Percentiles rank a stretch among this genome's conserved stretches.
phyloP scores from a whole-genome alignment of 2,113 vertebrate species.

The Motacilla alba region DNA sequence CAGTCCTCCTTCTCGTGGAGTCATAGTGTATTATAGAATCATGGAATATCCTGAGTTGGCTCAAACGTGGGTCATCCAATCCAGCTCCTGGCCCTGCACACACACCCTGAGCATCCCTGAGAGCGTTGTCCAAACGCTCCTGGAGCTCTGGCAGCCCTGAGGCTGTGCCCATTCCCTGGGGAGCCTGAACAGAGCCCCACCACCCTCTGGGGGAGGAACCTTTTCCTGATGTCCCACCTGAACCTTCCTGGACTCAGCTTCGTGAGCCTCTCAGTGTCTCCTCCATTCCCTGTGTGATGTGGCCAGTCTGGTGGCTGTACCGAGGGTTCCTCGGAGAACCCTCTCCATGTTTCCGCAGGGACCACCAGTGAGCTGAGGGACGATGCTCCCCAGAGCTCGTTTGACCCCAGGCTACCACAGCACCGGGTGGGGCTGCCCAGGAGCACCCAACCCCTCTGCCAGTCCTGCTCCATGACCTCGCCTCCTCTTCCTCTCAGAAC shows the following conservation, averaged over 20 bases:
- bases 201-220: not conserved
- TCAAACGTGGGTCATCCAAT: not conserved
- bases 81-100: too few relatives aligned
- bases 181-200: rapidly evolving
- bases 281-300: not conserved
- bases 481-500: slow-evolving; percentile 69
- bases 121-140: rapidly evolving
- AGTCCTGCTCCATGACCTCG: not conserved
- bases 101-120: too few relatives aligned
- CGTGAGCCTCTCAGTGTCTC: not conserved
- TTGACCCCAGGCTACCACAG: not conserved
- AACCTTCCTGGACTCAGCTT: not conserved
- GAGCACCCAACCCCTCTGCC: not conserved
- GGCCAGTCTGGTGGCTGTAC: not conserved
- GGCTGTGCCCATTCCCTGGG: rapidly evolving
- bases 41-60: not conserved
- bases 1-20: not conserved
- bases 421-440: not conserved
- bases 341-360: not conserved
- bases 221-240: not conserved
- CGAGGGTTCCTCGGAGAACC: not conserved
- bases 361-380: rapidly evolving
- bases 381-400: not conserved
- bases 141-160: not conserved
- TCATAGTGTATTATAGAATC: too few relatives aligned